These are phyloP conservation scores for sheep (Ovis aries) DNA, from an alignment of 2,113 vertebrate genomes.

Conservation along the genomic window DNA sequence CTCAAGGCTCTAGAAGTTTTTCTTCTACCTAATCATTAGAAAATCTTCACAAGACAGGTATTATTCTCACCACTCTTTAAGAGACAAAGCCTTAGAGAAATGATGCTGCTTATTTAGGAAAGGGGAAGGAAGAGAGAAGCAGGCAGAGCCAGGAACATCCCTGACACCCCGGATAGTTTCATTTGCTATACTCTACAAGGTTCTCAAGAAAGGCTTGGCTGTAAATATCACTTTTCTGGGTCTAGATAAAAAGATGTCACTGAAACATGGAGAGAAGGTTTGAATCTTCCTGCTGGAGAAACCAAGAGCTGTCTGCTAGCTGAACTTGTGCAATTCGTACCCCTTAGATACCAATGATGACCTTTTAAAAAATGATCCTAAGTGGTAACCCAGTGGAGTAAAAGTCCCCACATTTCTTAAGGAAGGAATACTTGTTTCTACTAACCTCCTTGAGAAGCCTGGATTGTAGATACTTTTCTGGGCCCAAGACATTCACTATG, in stretches of 20 bases:
- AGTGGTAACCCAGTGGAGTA: accelerated
- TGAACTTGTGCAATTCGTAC: neutral
- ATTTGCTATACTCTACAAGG: neutral
- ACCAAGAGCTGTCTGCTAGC: neutral
- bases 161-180: accelerated
- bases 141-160: neutral
- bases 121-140: neutral
- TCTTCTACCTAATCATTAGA: neutral
- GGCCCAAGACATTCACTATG: neutral
- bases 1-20: neutral
- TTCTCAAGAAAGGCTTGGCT: neutral
- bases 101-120: neutral
- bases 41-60: neutral
- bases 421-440: neutral
- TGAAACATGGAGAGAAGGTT: neutral
- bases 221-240: neutral
- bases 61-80: neutral
- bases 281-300: neutral
- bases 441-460: neutral
- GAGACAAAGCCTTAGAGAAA: slow-evolving; percentile 5
- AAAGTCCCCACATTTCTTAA: neutral
- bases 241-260: neutral
- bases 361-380: neutral
- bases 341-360: neutral
- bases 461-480: neutral